A percentile compares a stretch with the other conserved stretches of the same genome.
Evolutionary conservation across 1,140 invertebrate genomes (phyloP).

Genomic region (Mercenaria mercenaria): DNA sequence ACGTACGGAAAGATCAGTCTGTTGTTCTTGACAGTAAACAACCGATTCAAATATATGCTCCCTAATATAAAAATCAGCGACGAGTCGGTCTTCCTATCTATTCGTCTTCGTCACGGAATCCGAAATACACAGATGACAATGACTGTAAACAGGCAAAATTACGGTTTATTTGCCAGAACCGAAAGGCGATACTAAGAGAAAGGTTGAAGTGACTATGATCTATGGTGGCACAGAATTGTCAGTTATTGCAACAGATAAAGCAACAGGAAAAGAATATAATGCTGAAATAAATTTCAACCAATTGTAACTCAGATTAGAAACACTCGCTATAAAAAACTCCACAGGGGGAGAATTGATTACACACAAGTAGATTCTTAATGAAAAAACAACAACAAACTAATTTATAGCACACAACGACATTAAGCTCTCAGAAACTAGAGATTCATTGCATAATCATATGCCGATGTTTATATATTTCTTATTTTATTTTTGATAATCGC

Average conservation of each 20-base stretch:
- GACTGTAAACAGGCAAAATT: constrained; percentile 17
- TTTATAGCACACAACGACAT: no score
- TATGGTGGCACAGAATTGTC: constrained; percentile 49
- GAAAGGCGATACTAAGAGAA: background rate
- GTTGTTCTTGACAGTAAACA: background rate
- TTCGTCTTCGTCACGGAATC: background rate
- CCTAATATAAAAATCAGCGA: constrained; percentile 27
- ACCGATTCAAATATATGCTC: background rate
- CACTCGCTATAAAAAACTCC: no score
- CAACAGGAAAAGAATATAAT: constrained; percentile 30
- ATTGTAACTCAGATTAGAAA: background rate
- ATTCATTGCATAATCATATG: no score
- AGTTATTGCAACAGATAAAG: constrained; percentile 5
- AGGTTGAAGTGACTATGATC: constrained; percentile 42
- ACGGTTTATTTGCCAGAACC: constrained; percentile 30
- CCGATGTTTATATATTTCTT: no score
- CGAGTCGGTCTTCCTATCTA: background rate
- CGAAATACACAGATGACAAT: constrained; percentile 14
- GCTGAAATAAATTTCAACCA: background rate
- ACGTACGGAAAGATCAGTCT: constrained; percentile 25
- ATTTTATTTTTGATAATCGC: no score
- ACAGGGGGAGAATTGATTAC: no score
- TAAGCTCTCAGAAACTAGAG: no score
- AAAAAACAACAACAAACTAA: no score
- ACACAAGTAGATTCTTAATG: no score